These are phyloP conservation scores for Jaculus jaculus DNA, from an alignment of 2,113 vertebrate species.

Conservation along the genomic window DNA sequence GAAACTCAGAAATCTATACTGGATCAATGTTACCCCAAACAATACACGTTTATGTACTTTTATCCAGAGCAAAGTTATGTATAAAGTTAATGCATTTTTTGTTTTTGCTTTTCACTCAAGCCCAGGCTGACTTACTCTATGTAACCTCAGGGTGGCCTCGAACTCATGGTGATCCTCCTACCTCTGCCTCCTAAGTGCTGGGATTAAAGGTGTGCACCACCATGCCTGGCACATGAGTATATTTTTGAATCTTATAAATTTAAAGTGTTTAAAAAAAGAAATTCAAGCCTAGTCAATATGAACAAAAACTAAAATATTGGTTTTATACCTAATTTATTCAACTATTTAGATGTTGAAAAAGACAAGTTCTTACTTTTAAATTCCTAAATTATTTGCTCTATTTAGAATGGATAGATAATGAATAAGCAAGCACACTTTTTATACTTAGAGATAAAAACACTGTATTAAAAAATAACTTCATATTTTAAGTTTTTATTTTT, in stretches of 20 bases:
- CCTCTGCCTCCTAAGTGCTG: no score
- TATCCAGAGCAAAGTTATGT: constrained; percentile 17
- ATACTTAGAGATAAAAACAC: constrained; percentile 55
- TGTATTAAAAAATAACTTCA: constrained; percentile 63
- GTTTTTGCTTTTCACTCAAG: no score
- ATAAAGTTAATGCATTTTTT: not conserved
- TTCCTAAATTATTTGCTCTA: constrained; percentile 50
- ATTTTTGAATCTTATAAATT: constrained; percentile 47
- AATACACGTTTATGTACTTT: constrained; percentile 27
- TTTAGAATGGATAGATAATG: constrained; percentile 64
- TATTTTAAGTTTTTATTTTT: no score
- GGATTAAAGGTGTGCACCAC: no score
- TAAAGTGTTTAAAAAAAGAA: constrained; percentile 1
- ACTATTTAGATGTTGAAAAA: constrained; percentile 42
- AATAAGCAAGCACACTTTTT: constrained; percentile 53
- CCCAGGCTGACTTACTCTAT: no score
- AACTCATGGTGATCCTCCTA: no score
- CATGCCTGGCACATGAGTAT: no score
- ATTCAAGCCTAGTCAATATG: constrained; percentile 36
- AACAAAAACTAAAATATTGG: constrained; percentile 53
- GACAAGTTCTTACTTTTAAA: constrained; percentile 34
- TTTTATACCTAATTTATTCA: constrained; percentile 50
- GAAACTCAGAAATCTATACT: not conserved
- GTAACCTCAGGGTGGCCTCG: no score
- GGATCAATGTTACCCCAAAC: not conserved